Evolutionary conservation across 2,113 vertebrate species (phyloP), one percentile per base, ranked within the genome.

Genomic region (Brevimyrus niger): DNA sequence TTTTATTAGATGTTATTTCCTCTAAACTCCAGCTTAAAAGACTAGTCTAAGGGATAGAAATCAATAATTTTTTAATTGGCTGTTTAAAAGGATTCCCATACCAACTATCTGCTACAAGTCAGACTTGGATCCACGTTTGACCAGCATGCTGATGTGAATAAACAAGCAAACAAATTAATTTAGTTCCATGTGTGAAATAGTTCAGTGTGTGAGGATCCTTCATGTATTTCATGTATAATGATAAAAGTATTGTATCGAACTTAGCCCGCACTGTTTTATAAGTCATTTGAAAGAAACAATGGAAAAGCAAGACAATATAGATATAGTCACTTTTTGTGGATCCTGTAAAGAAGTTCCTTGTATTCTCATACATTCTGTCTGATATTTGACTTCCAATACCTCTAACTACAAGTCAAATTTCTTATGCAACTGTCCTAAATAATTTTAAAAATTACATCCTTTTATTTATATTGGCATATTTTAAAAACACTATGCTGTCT

Each of bases 1-100:
- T 84, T 38, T 86, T 61, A 84, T 84, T 89, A 23, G 27, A 86
- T n/a, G 17, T 58, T 35, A 89, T 84, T 65, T 86, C 84, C 35
- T 50, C 13, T 83, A 27, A 84, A 89, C 23, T 89, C 15, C 21
- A 85, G 9, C 38, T 89, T 83, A 42, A 83, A 82, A 55, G 47
- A n/a, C 27, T 50, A 51, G 19, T 61, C 11, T 87, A 87, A 42
- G 9, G 51, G 38, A 27, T 87, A 53, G 48, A 73, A 88, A 47
- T 42, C 38, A 76, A 88, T 44, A 76, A 3, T 21, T 84, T 31
- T 87, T 38, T 53, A 53, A 87, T 35, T 87, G 27, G 55, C 27
- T 87, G 47, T 87, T 51, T 87, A 53, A 87, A 84, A 47, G 44
- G 42, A 84, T 84, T 84, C 82, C 44, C 82, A 4, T 42, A 80